phyloP scores from a whole-genome alignment of 2,113 vertebrate species.

The Nothobranchius kuhntae region DNA sequence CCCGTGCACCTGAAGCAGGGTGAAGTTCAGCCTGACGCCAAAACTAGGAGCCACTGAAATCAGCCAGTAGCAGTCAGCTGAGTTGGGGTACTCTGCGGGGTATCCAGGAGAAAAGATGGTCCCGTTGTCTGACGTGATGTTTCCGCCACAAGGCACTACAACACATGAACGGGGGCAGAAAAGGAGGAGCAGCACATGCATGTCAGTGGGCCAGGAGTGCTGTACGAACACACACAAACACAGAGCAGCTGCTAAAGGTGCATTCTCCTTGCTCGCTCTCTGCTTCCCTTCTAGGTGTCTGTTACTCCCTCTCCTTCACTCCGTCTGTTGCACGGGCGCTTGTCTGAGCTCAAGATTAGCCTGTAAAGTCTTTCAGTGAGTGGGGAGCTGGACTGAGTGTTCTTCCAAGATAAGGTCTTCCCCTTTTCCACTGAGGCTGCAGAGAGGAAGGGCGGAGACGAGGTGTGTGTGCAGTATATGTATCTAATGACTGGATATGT shows the following conservation, averaged over 20 bases:
- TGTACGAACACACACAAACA: constrained; percentile 35
- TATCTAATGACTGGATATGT: constrained; percentile 13
- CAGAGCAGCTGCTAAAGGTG: constrained; percentile 48
- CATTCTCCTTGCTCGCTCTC: constrained; percentile 37
- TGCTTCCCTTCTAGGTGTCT: constrained; percentile 54
- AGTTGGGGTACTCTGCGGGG: constrained; percentile 91
- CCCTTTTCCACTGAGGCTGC: constrained; percentile 60
- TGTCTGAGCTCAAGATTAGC: constrained; percentile 77
- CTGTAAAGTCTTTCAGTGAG: constrained; percentile 77
- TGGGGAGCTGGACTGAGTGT: constrained; percentile 74
- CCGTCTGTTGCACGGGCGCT: constrained; percentile 54
- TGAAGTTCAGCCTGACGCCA: constrained; percentile 92
- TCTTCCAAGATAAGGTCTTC: constrained; percentile 75
- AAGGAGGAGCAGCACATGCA: constrained; percentile 10
- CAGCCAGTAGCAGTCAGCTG: constrained; percentile 94
- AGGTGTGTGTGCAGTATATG: constrained; percentile 18
- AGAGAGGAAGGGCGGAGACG: constrained; percentile 42
- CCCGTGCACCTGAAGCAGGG: constrained; percentile 90
- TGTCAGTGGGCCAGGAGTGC: constrained; percentile 40
- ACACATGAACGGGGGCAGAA: not conserved
- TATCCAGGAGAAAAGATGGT: constrained; percentile 97
- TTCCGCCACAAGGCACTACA: constrained; percentile 92
- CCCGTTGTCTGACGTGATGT: constrained; percentile 91
- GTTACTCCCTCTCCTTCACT: constrained; percentile 44
- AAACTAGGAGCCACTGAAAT: constrained; percentile 88